phyloP scores from a whole-genome alignment of 2,888 invertebrate species.

The Cosmia pyralina region DNA sequence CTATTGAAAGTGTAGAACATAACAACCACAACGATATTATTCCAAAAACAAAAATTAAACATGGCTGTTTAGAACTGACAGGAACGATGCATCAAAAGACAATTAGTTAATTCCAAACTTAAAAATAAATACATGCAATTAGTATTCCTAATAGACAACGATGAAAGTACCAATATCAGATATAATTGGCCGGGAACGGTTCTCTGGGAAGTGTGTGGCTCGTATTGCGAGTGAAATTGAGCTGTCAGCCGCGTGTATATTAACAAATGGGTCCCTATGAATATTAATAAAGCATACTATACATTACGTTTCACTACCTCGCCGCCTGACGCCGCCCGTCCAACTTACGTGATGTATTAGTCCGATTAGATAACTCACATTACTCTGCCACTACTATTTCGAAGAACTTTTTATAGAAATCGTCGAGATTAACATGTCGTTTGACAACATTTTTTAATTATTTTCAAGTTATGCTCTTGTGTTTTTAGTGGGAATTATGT shows the following conservation, averaged over 20 bases:
- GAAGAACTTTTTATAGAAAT: slow-evolving; percentile 57
- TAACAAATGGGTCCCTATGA: slow-evolving; percentile 87
- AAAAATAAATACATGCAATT: slow-evolving; percentile 58
- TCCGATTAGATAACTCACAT: slow-evolving; percentile 64
- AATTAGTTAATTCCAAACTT: slow-evolving; percentile 48
- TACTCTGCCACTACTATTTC: slow-evolving; percentile 46
- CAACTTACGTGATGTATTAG: slow-evolving; percentile 67
- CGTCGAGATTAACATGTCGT: slow-evolving; percentile 60
- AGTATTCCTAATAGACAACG: slow-evolving; percentile 60
- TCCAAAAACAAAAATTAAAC: slow-evolving; percentile 41
- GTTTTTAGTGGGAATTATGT: slow-evolving; percentile 51
- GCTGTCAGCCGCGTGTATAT: slow-evolving; percentile 86
- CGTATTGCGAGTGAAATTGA: slow-evolving; percentile 84
- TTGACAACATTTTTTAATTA: slow-evolving; percentile 65
- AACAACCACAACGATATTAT: background rate
- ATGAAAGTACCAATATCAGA: slow-evolving; percentile 67
- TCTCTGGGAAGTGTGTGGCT: slow-evolving; percentile 72
- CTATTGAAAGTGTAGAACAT: slow-evolving; percentile 34
- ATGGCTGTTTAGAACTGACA: slow-evolving; percentile 33
- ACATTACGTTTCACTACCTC: slow-evolving; percentile 74
- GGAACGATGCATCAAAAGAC: slow-evolving; percentile 54
- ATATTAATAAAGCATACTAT: slow-evolving; percentile 85
- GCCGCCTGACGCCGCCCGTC: slow-evolving; percentile 61
- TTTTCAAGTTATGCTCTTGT: slow-evolving; percentile 44
- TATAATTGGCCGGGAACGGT: slow-evolving; percentile 72